Base-by-base conservation (phyloP, 2,888 invertebrate genomes). In the Chaetogeoica ovagalla region DNA sequence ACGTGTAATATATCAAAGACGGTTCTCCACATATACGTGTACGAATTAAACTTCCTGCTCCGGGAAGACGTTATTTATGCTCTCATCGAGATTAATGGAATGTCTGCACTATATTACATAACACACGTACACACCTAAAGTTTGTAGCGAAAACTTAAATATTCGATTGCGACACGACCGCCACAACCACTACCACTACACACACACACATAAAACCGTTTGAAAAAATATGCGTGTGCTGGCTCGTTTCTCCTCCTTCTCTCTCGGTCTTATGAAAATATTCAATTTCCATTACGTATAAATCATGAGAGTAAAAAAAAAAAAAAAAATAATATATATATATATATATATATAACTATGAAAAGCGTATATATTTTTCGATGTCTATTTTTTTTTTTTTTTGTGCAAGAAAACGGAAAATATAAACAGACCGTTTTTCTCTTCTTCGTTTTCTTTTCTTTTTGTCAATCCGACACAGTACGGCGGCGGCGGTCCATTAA, bases 41-140 rank as follows among this genome's bases (percentile, higher is more conserved):
- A 17, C 37, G 77, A 71, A 79, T 71, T 79, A 79, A 71, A 79
- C 79, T 79, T 79, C 79, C 79, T 55, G 55, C 15, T n/a, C 48
- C 43, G 63, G 43, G 23, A 2, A 71, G 52, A 63, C 11, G 71
- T 79, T 71, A 71, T 79, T 79, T 71, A 71, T 71, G 63, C 57
- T 65, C 59, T 71, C 11, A 13, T 63, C 55, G 13, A 71, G 79
- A 79, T 79, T 71, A 79, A 71, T 63, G 79, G 55, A 79, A 79
- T 13, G 30, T 79, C n/a, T 15, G 55, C 62, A 55, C 77, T 71
- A 63, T 65, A 57, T 71, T 70, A 77, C 70, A 30, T 70, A 59
- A 59, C 21, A 59, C 15, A 8, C 70, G 17, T 13, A 19, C 23
- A 19, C 30, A 7, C 2, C 39, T 7, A n/a, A 30, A 72, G 21